These are phyloP conservation scores for Phylloscopus trochiloides DNA, from an alignment of 2,113 vertebrate genomes.

Conservation along the genomic window DNA sequence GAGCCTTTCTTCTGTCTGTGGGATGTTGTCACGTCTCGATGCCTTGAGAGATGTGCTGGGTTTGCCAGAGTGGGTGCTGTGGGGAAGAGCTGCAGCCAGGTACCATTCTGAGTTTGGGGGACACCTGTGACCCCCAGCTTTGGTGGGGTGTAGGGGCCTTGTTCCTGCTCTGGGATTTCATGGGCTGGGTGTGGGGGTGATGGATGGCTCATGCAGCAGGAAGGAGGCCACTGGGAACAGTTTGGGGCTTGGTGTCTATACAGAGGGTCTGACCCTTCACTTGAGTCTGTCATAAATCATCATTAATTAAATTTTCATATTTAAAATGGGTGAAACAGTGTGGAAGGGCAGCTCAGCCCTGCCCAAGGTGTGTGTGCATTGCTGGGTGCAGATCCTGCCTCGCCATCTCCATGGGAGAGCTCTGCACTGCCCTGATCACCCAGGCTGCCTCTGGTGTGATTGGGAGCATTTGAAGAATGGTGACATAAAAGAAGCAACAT, in stretches of 20 bases:
- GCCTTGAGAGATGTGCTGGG: not conserved
- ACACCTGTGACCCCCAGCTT: not conserved
- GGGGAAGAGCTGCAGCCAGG: not conserved
- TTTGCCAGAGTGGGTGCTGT: not conserved
- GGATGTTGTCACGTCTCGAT: not conserved
- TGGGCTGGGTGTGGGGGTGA: not conserved
- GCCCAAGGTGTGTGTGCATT: not conserved
- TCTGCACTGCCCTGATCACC: not conserved
- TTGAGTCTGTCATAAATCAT: not conserved
- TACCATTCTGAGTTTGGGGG: not conserved
- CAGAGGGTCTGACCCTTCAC: not conserved
- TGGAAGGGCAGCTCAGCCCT: not conserved
- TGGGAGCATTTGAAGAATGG: not conserved
- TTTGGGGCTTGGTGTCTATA: not conserved
- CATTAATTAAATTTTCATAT: not conserved
- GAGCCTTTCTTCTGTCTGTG: not conserved
- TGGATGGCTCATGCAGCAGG: not conserved
- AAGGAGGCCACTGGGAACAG: not conserved
- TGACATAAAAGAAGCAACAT: not conserved
- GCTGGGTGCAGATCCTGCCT: not conserved
- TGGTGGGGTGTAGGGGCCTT: accelerated
- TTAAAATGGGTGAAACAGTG: not conserved
- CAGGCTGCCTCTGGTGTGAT: not conserved
- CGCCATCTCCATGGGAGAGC: not conserved
- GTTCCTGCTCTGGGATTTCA: not conserved